phyloP scores from a whole-genome alignment of 1,140 invertebrate species.

The Polypedilum vanderplanki region DNA sequence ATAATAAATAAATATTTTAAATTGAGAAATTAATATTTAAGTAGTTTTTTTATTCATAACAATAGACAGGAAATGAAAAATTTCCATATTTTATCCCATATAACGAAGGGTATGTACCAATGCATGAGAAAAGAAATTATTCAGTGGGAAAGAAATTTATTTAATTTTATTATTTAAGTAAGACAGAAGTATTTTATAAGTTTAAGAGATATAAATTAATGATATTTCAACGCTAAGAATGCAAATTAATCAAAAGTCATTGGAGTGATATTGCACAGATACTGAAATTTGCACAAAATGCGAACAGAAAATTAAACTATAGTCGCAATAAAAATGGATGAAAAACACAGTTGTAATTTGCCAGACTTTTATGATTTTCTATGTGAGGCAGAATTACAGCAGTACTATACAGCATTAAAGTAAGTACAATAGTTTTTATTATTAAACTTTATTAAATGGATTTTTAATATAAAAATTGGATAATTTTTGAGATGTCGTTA shows the following conservation, averaged over 20 bases:
- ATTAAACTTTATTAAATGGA: conserved; percentile 54
- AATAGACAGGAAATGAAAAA: no score
- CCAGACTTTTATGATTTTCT: conserved; percentile 84
- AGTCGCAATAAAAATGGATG: conserved; percentile 17
- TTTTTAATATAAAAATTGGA: conserved; percentile 23
- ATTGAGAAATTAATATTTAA: no score
- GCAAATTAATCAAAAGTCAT: not conserved
- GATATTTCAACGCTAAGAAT: not conserved
- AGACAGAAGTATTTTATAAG: no score
- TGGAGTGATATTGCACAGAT: not conserved
- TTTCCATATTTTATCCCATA: no score
- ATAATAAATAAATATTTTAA: no score
- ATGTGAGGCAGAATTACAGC: conserved; percentile 80
- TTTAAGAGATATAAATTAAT: no score
- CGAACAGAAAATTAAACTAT: not conserved
- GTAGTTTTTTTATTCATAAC: no score
- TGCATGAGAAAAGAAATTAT: no score
- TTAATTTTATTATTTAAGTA: no score
- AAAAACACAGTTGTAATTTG: conserved; percentile 38
- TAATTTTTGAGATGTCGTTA: not conserved
- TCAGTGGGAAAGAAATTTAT: no score
- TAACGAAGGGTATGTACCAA: no score
- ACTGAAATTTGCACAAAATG: conserved; percentile 10
- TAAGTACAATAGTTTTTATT: conserved; percentile 38
- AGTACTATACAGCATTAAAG: conserved; percentile 70